phyloP scores from a whole-genome alignment of 1,140 invertebrate species.

The Eubasilissa regina region DNA sequence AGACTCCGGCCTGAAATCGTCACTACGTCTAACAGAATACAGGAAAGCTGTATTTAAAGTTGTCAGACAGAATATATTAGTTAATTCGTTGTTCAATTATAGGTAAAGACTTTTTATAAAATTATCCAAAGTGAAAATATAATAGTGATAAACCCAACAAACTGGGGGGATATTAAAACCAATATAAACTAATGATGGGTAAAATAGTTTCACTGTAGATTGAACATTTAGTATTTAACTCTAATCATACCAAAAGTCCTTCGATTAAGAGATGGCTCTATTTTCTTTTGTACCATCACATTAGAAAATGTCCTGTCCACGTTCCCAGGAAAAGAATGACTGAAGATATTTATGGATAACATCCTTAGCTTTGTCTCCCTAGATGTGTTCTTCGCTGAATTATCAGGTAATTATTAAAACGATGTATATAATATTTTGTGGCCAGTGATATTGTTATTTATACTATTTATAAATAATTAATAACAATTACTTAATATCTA shows the following conservation, averaged over 20 bases:
- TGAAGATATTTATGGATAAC: too few species aligned
- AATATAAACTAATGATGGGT: not conserved
- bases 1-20: conserved; percentile 83
- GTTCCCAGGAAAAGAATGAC: too few species aligned
- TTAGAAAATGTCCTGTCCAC: too few species aligned
- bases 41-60: conserved; percentile 89
- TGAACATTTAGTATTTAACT: too few species aligned
- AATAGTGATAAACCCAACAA: not conserved
- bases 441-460: conserved; percentile 46
- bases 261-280: too few species aligned
- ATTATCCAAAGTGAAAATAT: conserved; percentile 40
- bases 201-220: not conserved
- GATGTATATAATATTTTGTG: conserved; percentile 27
- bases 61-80: conserved; percentile 14
- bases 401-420: not conserved
- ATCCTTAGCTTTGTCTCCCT: too few species aligned
- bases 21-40: conserved; percentile 86
- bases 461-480: not conserved
- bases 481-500: too few species aligned
- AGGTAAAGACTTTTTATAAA: conserved; percentile 33
- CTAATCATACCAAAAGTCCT: too few species aligned
- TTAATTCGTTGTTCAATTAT: conserved; percentile 57
- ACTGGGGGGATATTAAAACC: not conserved
- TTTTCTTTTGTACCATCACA: too few species aligned
- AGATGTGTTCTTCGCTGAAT: too few species aligned